Evolutionary conservation across 2,113 vertebrate species (phyloP).

Genomic region (Eptesicus fuscus): DNA sequence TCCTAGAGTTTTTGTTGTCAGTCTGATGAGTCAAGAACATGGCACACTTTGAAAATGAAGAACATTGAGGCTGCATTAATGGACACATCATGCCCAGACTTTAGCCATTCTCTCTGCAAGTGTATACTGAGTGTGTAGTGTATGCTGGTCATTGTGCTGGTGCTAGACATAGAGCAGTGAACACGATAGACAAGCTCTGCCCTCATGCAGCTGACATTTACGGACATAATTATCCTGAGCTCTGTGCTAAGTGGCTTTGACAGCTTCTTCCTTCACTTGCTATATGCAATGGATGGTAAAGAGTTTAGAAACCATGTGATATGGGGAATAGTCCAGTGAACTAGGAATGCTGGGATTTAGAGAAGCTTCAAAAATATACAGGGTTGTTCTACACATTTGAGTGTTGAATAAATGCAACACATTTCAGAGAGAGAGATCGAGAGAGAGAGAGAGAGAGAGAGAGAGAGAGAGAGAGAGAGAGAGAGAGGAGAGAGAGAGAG

Average conservation of each 20-base stretch:
- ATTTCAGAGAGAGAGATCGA: not conserved
- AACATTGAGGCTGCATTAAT: not conserved
- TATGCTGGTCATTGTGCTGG: not conserved
- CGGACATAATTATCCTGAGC: not conserved
- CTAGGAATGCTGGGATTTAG: not conserved
- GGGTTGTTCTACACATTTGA: not conserved
- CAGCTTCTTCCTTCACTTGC: not conserved
- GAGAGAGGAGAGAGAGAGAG: not conserved
- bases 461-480: not conserved
- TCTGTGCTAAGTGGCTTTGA: not conserved
- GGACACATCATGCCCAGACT: not conserved
- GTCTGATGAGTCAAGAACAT: not conserved
- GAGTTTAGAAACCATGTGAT: not conserved
- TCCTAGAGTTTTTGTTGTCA: not conserved
- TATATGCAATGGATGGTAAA: not conserved
- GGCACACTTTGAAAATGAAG: not conserved
- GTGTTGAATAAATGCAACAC: not conserved
- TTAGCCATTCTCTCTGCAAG: not conserved
- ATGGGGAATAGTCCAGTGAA: not conserved
- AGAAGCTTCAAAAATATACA: not conserved
- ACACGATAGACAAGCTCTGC: not conserved
- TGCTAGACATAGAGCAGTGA: not conserved
- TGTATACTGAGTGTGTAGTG: not conserved
- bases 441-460: no score
- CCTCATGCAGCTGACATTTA: not conserved